Evolutionary conservation across 2,797 vertebrate genomes (phyloP).

Genomic region (Molossus alvarezi): DNA sequence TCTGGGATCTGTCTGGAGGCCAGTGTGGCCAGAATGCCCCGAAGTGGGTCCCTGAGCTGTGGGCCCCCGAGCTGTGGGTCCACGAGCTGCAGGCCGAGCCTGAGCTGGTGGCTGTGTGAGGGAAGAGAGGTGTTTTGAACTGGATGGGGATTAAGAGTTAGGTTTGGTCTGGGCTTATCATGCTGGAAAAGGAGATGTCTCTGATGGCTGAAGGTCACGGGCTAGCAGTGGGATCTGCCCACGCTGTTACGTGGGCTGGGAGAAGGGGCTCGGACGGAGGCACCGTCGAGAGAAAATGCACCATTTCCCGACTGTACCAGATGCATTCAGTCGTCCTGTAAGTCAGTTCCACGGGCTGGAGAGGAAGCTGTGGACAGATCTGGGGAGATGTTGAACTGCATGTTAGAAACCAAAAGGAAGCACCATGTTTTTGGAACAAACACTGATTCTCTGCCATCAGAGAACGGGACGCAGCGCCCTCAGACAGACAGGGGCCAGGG

Average conservation of each 20-base stretch:
- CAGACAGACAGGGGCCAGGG: not conserved
- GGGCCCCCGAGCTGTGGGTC: not conserved
- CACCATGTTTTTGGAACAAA: conserved; percentile 46
- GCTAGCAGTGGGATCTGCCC: not conserved
- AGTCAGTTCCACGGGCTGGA: not conserved
- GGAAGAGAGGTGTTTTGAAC: not conserved
- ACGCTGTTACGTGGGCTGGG: not conserved
- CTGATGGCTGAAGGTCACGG: not conserved
- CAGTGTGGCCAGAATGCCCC: not conserved
- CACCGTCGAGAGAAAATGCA: not conserved
- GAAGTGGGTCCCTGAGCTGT: not conserved
- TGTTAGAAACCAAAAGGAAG: conserved; percentile 30
- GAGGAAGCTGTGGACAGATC: not conserved
- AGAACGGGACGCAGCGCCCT: not conserved
- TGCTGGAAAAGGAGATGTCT: not conserved
- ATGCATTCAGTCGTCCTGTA: not conserved
- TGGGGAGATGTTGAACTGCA: not conserved
- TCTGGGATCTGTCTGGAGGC: not conserved
- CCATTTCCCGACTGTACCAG: not conserved
- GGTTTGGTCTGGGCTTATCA: conserved; percentile 2
- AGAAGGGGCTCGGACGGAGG: not conserved
- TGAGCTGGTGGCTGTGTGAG: not conserved
- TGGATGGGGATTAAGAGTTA: not conserved
- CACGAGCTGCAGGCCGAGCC: not conserved
- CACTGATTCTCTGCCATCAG: conserved; percentile 29